These are phyloP conservation scores for Scotopteryx bipunctaria DNA, from an alignment of 2,888 invertebrate species.

Conservation along the genomic window DNA sequence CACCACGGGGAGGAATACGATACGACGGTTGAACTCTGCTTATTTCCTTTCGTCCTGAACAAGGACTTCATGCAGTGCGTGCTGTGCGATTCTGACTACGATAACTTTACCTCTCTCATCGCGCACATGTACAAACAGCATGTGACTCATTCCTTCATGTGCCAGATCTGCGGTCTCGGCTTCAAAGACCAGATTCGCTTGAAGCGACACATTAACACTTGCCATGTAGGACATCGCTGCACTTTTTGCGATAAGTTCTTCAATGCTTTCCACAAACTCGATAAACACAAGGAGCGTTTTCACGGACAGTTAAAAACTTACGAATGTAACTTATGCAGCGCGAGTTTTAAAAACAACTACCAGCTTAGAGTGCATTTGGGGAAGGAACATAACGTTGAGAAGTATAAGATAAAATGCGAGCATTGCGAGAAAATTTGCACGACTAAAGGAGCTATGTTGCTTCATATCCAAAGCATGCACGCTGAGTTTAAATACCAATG, in stretches of 20 bases:
- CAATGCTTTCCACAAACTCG: constrained; percentile 51
- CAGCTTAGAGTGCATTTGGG: constrained; percentile 69
- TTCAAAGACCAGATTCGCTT: constrained; percentile 58
- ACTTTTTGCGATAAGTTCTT: constrained; percentile 73
- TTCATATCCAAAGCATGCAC: constrained; percentile 79
- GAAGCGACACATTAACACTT: constrained; percentile 56
- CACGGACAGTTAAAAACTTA: constrained; percentile 53
- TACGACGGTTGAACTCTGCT: constrained; percentile 46
- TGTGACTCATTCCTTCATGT: constrained; percentile 56
- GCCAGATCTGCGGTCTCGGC: constrained; percentile 63
- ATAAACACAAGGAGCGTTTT: constrained; percentile 55
- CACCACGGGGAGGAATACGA: constrained; percentile 55
- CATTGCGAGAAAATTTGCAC: constrained; percentile 69
- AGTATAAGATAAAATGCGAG: constrained; percentile 64
- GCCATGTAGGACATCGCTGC: constrained; percentile 57
- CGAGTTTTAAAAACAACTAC: constrained; percentile 53
- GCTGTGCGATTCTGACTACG: constrained; percentile 52
- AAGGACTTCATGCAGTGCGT: constrained; percentile 56
- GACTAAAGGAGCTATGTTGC: constrained; percentile 78
- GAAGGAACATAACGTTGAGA: constrained; percentile 66
- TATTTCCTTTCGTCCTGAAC: constrained; percentile 60
- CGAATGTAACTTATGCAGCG: constrained; percentile 58
- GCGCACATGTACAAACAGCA: constrained; percentile 67
- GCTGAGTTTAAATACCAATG: constrained; percentile 59
- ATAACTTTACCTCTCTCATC: constrained; percentile 60